These are phyloP conservation scores for Hippasteria phrygiana DNA, from an alignment of 53 echinoderm and acorn worm genomes.

Conservation along the genomic window DNA sequence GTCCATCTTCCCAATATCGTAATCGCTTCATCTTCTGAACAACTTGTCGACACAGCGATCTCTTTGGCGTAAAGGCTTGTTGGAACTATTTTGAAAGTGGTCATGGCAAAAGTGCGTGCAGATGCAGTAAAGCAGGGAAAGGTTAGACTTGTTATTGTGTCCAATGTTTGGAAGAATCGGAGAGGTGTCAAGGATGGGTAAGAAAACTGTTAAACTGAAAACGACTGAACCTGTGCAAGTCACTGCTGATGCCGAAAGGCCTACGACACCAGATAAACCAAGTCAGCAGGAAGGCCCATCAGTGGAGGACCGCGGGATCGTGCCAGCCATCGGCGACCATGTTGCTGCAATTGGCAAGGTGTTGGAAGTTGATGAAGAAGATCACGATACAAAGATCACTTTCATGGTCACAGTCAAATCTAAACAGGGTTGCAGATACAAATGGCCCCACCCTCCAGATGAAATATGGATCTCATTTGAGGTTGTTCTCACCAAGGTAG, in stretches of 20 bases:
- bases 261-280: no score
- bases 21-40: constrained; percentile 46
- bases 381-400: constrained; percentile 66
- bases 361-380: constrained; percentile 55
- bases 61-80: constrained; percentile 46
- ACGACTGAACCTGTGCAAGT: no score
- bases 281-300: no score
- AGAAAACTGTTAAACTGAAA: neutral
- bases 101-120: constrained; percentile 66
- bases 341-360: constrained; percentile 61
- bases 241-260: neutral
- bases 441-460: constrained; percentile 56
- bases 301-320: neutral
- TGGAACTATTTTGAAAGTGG: constrained; percentile 73
- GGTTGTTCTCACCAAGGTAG: constrained; percentile 39
- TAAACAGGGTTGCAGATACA: constrained; percentile 56
- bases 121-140: constrained; percentile 58
- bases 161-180: neutral
- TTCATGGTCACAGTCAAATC: constrained; percentile 58
- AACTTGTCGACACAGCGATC: constrained; percentile 35
- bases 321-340: constrained; percentile 20
- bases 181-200: constrained; percentile 61
- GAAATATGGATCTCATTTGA: constrained; percentile 52
- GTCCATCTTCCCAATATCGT: constrained; percentile 67
- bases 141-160: constrained; percentile 49